A percentile compares a stretch with the other conserved stretches of the same genome.
phyloP scores from a whole-genome alignment of 1,140 invertebrate genomes.

The Sogatella furcifera region DNA sequence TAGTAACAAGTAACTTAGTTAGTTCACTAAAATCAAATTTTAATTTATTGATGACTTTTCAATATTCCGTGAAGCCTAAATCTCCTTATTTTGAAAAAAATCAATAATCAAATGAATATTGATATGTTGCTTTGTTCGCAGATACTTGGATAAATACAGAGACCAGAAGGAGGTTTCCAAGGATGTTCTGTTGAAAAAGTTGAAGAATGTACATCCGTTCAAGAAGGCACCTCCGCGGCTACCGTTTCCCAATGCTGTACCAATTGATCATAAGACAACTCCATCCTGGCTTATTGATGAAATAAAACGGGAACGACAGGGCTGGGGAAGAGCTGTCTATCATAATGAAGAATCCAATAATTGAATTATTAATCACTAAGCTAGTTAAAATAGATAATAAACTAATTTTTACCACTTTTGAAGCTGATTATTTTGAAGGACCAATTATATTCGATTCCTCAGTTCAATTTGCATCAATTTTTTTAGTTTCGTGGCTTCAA shows the following conservation, averaged over 20 bases:
- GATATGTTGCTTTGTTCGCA: conserved; percentile 22
- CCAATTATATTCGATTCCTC: no score
- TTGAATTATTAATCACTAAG: no score
- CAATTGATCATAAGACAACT: conserved; percentile 37
- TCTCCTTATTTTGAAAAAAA: background rate
- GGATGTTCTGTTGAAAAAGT: conserved; percentile 69
- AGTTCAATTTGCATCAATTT: no score
- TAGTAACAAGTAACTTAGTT: no score
- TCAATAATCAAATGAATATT: no score
- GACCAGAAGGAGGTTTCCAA: conserved; percentile 81
- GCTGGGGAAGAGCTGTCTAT: conserved; percentile 41
- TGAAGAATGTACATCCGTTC: conserved; percentile 76
- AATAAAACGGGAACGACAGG: conserved; percentile 50
- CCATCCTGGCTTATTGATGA: conserved; percentile 70
- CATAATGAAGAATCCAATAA: background rate
- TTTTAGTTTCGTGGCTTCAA: no score
- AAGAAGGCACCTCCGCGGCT: conserved; percentile 47
- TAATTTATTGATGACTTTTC: no score
- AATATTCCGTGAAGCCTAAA: no score
- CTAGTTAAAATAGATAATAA: no score
- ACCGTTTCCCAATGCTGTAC: conserved; percentile 64
- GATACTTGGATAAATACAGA: conserved; percentile 83
- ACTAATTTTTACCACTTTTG: no score
- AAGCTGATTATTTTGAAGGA: no score
- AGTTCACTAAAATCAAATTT: no score